Percentiles rank a stretch among this genome's conserved stretches.
phyloP scores from a whole-genome alignment of 2,888 invertebrate species.

The Drosophila mulleri region DNA sequence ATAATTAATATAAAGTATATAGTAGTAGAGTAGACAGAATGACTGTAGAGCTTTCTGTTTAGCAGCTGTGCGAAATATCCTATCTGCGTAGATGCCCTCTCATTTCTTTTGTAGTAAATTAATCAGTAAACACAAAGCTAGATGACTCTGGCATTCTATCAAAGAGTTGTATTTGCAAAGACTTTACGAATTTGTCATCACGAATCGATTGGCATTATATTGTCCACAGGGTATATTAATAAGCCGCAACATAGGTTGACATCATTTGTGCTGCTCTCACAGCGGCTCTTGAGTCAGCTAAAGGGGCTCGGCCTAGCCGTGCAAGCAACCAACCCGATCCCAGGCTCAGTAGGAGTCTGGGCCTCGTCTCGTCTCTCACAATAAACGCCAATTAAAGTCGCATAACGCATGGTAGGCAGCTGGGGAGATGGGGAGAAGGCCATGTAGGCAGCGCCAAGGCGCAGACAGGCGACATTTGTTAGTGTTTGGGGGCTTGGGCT shows the following conservation, averaged over 20 bases:
- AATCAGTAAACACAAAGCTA: neutral
- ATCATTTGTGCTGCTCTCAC: slow-evolving; percentile 20
- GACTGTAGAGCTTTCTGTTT: no score
- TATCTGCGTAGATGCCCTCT: no score
- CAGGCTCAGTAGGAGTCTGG: slow-evolving; percentile 24
- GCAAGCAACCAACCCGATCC: slow-evolving; percentile 10
- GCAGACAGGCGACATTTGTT: slow-evolving; percentile 82
- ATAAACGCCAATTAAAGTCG: slow-evolving; percentile 79
- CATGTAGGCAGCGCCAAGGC: slow-evolving; percentile 21
- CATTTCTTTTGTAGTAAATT: neutral
- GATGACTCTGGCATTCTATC: neutral
- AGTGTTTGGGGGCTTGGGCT: slow-evolving; percentile 58
- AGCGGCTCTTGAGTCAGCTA: slow-evolving; percentile 34
- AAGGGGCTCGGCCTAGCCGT: slow-evolving; percentile 55
- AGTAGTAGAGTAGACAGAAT: no score
- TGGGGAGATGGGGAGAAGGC: neutral
- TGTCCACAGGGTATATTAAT: slow-evolving; percentile 8
- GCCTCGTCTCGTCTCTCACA: slow-evolving; percentile 63
- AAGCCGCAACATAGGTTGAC: neutral
- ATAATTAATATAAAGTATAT: no score
- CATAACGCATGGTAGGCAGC: slow-evolving; percentile 60
- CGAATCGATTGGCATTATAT: no score
- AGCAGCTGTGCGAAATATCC: no score
- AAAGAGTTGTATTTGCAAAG: no score
- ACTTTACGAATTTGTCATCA: neutral